Percentiles rank a stretch among this genome's conserved stretches.
phyloP scores from a whole-genome alignment of 37 sponge, comb jelly and placozoan genomes.

The Chondrilla cf. caribensis region DNA sequence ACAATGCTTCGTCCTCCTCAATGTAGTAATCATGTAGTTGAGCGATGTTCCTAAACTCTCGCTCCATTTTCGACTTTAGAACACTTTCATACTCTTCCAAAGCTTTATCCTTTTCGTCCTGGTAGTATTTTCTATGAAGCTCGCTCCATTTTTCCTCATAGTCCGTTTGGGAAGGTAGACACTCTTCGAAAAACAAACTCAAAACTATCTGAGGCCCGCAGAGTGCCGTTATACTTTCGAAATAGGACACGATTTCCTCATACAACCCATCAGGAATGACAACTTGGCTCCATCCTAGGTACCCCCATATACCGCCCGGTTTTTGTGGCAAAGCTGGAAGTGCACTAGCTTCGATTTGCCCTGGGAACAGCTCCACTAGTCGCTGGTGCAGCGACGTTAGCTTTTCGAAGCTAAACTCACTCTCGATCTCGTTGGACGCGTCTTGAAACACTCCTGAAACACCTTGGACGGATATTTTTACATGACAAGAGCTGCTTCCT shows the following conservation, averaged over 20 bases:
- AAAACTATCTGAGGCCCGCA: conserved; percentile 32
- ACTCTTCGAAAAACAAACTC: conserved; percentile 17
- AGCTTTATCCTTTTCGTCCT: background rate
- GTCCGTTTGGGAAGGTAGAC: background rate
- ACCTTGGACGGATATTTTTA: background rate
- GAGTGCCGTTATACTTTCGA: background rate
- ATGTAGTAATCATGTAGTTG: conserved; percentile 43
- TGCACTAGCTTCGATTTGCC: background rate
- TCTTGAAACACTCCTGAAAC: conserved; percentile 4
- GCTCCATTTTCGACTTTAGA: background rate
- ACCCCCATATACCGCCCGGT: conserved; percentile 40
- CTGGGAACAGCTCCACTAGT: conserved; percentile 44
- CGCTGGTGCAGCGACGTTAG: conserved; percentile 29
- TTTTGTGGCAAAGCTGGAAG: conserved; percentile 12
- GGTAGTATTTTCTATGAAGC: conserved; percentile 32
- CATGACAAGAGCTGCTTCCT: background rate
- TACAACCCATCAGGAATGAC: conserved; percentile 19
- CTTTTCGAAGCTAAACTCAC: conserved; percentile 42
- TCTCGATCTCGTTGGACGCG: background rate
- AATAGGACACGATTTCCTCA: conserved; percentile 15
- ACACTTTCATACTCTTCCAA: conserved; percentile 23
- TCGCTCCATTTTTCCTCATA: conserved; percentile 54
- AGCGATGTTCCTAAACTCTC: conserved; percentile 15
- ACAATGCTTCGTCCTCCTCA: conserved; percentile 35
- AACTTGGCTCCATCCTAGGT: conserved; percentile 19